Base-by-base conservation (phyloP, 1,140 invertebrate species). In the Hylyphantes graminicola region DNA sequence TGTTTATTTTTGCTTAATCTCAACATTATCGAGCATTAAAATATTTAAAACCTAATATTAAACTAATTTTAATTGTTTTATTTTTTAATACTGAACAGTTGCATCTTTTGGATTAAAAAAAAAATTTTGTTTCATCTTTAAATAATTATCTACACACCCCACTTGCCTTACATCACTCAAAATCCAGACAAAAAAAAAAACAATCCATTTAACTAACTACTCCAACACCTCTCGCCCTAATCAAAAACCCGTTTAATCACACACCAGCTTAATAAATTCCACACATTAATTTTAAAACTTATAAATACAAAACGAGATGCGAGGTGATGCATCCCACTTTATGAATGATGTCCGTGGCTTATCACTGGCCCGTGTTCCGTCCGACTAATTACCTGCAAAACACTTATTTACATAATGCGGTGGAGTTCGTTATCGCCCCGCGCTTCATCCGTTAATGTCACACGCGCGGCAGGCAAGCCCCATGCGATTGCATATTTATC, bases 361-460 rank as follows among this genome's bases (percentile, higher is more conserved):
- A 80, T 80, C 77, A 53, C 15, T 55, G 13, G 77, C 77, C 17
- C 54, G 51, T 21, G 50, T 70, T 57, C 65, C 77, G 50, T 67
- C 35, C 77, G 48, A 57, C 77, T 80, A 80, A 80, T 80, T 80
- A 65, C 65, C 67, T 35, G 67, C 53, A 35, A 70, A 80, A 80
- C 65, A 70, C 77, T 67, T 70, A 80, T 80, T 70, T 80, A 80
- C 67, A 70, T 70, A 70, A 70, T 70, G 68, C 68, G 50, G 50
- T 9, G 50, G 54, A 80, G 65, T 80, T 65, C 55, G 63, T 80
- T 80, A 80, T 80, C 77, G 35, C 54, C 17, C 65, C 12, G 65
- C 17, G 19, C 68, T 51, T 21, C 64, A 80, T 80, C 77, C 77
- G 55, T 80, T 65, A 80, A 68, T 61, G 76, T 65, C 65, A 70